phyloP scores from a whole-genome alignment of 2,797 vertebrate species.

The Pelochelys cantorii region DNA sequence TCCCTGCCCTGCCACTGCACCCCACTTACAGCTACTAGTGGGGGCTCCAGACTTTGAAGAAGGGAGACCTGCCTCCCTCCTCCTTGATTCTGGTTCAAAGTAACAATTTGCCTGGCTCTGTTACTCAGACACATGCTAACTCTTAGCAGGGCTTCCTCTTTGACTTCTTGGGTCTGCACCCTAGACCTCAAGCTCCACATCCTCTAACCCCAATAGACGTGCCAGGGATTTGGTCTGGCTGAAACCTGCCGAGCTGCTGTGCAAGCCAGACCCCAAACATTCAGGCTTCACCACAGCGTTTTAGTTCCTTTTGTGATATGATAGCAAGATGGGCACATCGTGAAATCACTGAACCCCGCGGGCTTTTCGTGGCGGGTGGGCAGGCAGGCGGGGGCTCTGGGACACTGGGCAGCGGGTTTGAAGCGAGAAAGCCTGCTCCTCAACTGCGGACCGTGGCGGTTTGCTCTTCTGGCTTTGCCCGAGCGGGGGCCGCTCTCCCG shows the following conservation, averaged over 20 bases:
- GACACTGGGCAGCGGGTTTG: not conserved
- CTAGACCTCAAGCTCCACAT: not conserved
- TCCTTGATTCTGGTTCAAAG: not conserved
- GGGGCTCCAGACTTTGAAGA: too few relatives aligned
- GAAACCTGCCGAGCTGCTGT: not conserved
- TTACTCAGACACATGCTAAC: not conserved
- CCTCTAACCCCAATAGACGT: not conserved
- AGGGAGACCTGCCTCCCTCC: not conserved
- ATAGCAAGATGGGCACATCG: not conserved
- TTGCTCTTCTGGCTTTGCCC: not conserved
- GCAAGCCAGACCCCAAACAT: not conserved
- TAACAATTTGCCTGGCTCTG: not conserved
- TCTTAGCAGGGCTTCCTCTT: not conserved
- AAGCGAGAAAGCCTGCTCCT: not conserved
- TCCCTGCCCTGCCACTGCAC: not conserved
- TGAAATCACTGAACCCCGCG: not conserved
- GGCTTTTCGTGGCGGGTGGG: not conserved
- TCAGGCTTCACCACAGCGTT: not conserved
- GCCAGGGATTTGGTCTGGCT: not conserved
- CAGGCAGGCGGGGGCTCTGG: not conserved
- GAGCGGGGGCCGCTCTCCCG: not conserved
- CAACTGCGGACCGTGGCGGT: not conserved
- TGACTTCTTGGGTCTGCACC: not conserved
- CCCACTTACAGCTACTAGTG: not conserved
- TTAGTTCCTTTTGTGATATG: not conserved